phyloP scores from a whole-genome alignment of 2,888 invertebrate species.

The Tachystola acroxantha region DNA sequence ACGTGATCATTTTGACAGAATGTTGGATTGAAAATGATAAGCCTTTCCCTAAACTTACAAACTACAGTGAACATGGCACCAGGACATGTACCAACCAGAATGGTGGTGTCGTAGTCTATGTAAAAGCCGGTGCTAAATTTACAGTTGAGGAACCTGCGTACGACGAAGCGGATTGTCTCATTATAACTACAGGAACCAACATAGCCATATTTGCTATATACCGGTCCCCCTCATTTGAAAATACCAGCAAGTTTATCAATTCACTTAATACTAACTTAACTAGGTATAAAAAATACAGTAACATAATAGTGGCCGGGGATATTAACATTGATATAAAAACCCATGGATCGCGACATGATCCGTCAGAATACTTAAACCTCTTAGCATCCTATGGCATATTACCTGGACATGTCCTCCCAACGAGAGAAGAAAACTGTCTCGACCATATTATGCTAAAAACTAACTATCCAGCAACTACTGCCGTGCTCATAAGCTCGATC shows the following conservation, averaged over 20 bases:
- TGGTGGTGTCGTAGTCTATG: too few species aligned
- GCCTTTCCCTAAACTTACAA: not conserved
- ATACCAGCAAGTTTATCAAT: too few species aligned
- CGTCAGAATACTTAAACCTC: not conserved
- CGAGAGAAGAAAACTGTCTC: not conserved
- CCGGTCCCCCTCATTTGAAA: not conserved
- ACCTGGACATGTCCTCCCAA: not conserved
- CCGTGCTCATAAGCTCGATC: not conserved
- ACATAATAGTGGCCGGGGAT: not conserved
- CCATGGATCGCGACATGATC: not conserved
- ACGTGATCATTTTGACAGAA: not conserved
- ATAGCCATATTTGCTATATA: not conserved
- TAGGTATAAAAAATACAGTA: not conserved
- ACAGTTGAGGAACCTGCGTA: not conserved
- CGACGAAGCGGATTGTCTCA: not conserved
- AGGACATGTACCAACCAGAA: not conserved
- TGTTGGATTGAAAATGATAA: not conserved
- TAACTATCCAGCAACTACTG: not conserved
- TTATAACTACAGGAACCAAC: not conserved
- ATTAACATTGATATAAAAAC: not conserved
- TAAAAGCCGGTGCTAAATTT: not conserved
- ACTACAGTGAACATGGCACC: not conserved
- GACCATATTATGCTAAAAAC: too few species aligned
- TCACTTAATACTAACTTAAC: not conserved
- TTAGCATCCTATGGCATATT: not conserved